Conservation (phyloP, 2,888 invertebrate genomes). For the Hermaeophaga mercurialis region DNA sequence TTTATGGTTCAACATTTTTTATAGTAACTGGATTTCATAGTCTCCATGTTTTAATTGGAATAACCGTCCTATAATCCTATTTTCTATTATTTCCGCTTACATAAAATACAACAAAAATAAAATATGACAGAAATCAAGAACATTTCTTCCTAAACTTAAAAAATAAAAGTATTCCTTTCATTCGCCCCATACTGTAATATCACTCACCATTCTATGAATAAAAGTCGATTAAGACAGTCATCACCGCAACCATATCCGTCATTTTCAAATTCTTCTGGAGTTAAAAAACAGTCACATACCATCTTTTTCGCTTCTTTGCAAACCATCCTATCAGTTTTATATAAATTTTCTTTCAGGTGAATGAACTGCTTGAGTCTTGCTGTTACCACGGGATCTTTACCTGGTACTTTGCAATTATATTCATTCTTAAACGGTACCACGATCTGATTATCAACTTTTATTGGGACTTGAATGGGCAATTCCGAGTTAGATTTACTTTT, state of each 20-base stretch:
- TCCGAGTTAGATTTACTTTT: slow-evolving; percentile 28
- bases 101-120: too few relatives aligned
- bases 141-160: too few relatives aligned
- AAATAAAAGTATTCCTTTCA: too few relatives aligned
- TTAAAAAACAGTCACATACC: slow-evolving; percentile 94
- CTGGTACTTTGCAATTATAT: slow-evolving; percentile 60
- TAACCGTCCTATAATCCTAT: too few relatives aligned
- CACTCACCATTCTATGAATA: slow-evolving; percentile 96
- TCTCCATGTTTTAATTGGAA: too few relatives aligned
- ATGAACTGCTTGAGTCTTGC: slow-evolving; percentile 76
- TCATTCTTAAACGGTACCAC: slow-evolving; percentile 48
- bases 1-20: too few relatives aligned
- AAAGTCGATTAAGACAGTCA: slow-evolving; percentile 93
- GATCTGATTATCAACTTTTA: slow-evolving; percentile 10
- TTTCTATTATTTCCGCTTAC: too few relatives aligned
- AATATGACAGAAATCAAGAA: too few relatives aligned
- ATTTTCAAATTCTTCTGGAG: slow-evolving; percentile 79
- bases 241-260: slow-evolving; percentile 92
- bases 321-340: slow-evolving; percentile 80
- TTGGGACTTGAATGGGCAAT: slow-evolving; percentile 24
- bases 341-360: slow-evolving; percentile 83
- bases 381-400: slow-evolving; percentile 58
- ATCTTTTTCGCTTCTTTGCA: slow-evolving; percentile 92
- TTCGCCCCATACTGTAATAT: too few relatives aligned
- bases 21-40: too few relatives aligned